phyloP scores from a whole-genome alignment of 2,888 invertebrate genomes.

The Phengaris alcon region DNA sequence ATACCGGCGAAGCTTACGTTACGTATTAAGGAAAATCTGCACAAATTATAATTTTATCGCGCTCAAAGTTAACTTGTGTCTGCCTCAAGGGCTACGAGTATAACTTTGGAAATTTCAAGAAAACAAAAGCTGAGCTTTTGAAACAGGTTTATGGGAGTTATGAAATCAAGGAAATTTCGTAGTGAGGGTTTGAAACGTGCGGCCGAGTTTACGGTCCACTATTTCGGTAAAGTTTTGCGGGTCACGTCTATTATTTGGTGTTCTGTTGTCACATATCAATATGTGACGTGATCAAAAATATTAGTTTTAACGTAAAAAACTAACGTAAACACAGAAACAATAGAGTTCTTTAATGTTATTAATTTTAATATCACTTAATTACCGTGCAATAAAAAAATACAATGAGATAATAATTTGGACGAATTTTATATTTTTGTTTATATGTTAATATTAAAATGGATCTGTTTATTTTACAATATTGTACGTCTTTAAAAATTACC shows the following conservation, averaged over 20 bases:
- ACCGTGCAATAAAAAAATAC: too few relatives aligned
- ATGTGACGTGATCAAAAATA: background rate
- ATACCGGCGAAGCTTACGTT: too few relatives aligned
- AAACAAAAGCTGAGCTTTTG: background rate
- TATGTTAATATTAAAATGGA: too few relatives aligned
- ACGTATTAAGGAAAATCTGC: too few relatives aligned
- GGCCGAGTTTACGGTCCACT: background rate
- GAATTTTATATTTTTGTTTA: too few relatives aligned
- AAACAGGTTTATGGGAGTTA: background rate
- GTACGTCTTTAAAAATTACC: too few relatives aligned
- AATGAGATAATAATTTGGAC: too few relatives aligned
- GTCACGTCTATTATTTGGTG: background rate
- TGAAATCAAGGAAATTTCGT: background rate
- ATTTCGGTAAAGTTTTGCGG: background rate
- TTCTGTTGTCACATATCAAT: background rate
- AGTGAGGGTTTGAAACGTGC: background rate
- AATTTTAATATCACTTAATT: too few relatives aligned
- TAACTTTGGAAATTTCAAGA: background rate
- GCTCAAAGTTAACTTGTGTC: background rate
- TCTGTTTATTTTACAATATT: too few relatives aligned
- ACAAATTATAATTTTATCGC: background rate
- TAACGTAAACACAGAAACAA: too few relatives aligned
- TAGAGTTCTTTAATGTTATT: too few relatives aligned
- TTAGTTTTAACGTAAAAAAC: background rate
- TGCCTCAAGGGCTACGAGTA: background rate